Evolutionary conservation across 2,888 invertebrate species (phyloP).

Genomic region (Elysia crispata): DNA sequence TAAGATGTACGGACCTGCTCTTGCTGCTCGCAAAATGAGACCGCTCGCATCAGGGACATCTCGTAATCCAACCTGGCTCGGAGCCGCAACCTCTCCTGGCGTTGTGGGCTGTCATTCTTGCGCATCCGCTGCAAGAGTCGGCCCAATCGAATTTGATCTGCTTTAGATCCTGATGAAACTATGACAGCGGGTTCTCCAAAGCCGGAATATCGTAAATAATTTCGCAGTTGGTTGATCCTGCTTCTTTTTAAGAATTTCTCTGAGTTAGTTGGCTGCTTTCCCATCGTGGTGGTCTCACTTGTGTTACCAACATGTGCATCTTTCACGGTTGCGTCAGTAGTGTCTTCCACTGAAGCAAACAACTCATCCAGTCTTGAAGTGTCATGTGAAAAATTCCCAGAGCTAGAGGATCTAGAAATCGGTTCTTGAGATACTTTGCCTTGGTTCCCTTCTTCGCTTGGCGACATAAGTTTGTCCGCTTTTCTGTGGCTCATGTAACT

Average conservation of each 20-base stretch:
- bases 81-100: background rate
- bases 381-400: background rate
- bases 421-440: background rate
- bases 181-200: constrained; percentile 2
- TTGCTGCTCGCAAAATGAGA: constrained; percentile 14
- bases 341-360: no score
- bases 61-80: background rate
- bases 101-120: background rate
- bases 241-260: background rate
- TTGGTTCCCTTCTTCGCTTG: background rate
- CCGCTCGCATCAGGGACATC: background rate
- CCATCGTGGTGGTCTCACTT: background rate
- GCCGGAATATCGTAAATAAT: background rate
- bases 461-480: background rate
- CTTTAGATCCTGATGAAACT: background rate
- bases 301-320: background rate
- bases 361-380: no score
- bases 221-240: background rate
- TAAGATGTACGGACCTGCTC: background rate
- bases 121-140: background rate
- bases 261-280: background rate
- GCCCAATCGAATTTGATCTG: background rate
- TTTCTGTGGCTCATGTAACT: no score
- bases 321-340: no score
- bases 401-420: background rate